Base-by-base conservation (phyloP, 2,797 vertebrate species). In the Agapornis canus region DNA sequence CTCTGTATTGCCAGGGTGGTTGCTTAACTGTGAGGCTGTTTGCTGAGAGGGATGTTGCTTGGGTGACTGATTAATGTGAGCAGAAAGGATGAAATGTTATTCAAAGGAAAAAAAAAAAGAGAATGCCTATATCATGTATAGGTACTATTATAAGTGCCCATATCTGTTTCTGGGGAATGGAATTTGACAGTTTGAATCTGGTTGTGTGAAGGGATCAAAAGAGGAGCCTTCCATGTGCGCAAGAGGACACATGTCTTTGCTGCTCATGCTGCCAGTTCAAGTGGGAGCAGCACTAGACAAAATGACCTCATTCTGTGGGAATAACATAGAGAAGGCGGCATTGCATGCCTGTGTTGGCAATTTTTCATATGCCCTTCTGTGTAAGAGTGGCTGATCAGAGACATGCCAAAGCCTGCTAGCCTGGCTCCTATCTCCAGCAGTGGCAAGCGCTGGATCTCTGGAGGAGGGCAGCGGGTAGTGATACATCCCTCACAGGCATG, bases 401-500 rank as follows among this genome's bases (percentile, higher is more conserved):
- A 21, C 19, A 9, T n/a, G 29, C n/a, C 43, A 21, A 39, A 27
- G 15, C 1, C 3, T 52, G 59, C 32, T 29, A 40, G 32, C 29
- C 21, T 65, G 45, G 51, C 51, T 71, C 21, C 26, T 52, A 16
- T 8, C 18, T 52, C 12, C 72, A 59, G 21, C 52, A 52, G 40
- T 0, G 0, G 16, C 10, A 20, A 31, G 42, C 0, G 2, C 63
- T 64, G 43, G 32, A 40, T 75, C 25, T 12, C 17, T 56, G 32
- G 43, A 57, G 48, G 23, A 64, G 14, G 12, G 35, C 16, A 60
- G 19, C 18, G 57, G 56, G 25, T 35, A 40, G 42, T 17, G 13
- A n/a, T 27, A n/a, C 29, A 27, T 42, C 10, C 10, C 45, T 40
- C 2, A 0, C 45, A 16, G 31, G 9, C 45, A 71, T 9, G 0